A percentile compares a stretch with the other conserved stretches of the same genome.
These are phyloP conservation scores for Erithacus rubecula DNA, from an alignment of 2,797 vertebrate genomes.

Conservation along the genomic window DNA sequence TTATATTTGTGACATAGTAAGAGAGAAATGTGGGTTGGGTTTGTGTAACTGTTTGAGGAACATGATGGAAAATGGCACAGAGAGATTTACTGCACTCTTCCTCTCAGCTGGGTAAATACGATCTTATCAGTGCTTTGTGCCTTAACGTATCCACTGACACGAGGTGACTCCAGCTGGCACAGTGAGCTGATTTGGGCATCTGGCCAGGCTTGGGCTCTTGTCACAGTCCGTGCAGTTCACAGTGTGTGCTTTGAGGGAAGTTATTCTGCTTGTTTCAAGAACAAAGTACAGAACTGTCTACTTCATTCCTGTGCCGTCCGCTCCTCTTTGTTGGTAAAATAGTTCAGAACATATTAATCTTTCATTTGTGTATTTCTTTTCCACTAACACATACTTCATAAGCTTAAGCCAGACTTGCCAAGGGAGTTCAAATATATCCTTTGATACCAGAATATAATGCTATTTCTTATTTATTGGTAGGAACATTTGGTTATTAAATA, in stretches of 20 bases:
- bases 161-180: background rate
- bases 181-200: background rate
- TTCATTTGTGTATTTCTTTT: background rate
- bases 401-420: background rate
- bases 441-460: background rate
- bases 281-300: background rate
- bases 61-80: background rate
- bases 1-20: constrained; percentile 21
- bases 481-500: background rate
- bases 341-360: background rate
- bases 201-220: background rate
- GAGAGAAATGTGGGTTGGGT: background rate
- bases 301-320: background rate
- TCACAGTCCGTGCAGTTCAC: background rate
- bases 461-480: constrained; percentile 11
- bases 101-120: background rate
- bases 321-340: background rate
- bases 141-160: background rate
- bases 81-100: background rate
- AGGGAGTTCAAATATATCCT: background rate
- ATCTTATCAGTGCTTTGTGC: background rate
- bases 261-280: background rate
- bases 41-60: background rate
- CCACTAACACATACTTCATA: background rate
- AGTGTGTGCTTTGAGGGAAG: background rate